These are phyloP conservation scores for Turdus rufiventris DNA, from an alignment of 2,113 vertebrate genomes.

Conservation along the genomic window DNA sequence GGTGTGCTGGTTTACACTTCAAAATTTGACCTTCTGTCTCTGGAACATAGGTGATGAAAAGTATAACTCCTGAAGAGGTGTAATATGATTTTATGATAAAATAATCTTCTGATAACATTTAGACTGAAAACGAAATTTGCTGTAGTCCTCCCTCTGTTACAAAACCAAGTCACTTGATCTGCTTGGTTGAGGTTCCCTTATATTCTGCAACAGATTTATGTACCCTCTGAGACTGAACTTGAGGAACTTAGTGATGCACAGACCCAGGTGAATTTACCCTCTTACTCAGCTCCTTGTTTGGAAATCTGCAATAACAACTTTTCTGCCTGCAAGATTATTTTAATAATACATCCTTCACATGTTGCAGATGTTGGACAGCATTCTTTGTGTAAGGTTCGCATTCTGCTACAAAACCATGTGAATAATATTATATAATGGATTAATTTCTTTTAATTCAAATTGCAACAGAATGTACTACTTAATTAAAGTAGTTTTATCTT, in stretches of 20 bases:
- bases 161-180: not conserved
- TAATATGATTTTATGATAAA: not conserved
- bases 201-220: conserved; percentile 1
- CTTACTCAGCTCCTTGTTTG: not conserved
- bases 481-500: not conserved
- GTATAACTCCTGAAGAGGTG: not conserved
- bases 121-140: not conserved
- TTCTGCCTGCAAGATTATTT: not conserved
- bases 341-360: not conserved
- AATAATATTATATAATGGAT: not conserved
- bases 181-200: not conserved
- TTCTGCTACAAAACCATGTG: not conserved
- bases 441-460: not conserved
- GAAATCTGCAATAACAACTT: not conserved
- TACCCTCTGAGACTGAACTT: not conserved
- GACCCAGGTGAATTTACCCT: not conserved
- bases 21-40: not conserved
- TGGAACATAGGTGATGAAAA: not conserved
- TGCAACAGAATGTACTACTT: not conserved
- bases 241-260: not conserved
- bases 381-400: not conserved
- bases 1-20: not conserved
- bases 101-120: not conserved
- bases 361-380: not conserved
- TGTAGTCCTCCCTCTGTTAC: not conserved